These are phyloP conservation scores for Lophochroa leadbeateri DNA, from an alignment of 2,113 vertebrate species.

Conservation along the genomic window DNA sequence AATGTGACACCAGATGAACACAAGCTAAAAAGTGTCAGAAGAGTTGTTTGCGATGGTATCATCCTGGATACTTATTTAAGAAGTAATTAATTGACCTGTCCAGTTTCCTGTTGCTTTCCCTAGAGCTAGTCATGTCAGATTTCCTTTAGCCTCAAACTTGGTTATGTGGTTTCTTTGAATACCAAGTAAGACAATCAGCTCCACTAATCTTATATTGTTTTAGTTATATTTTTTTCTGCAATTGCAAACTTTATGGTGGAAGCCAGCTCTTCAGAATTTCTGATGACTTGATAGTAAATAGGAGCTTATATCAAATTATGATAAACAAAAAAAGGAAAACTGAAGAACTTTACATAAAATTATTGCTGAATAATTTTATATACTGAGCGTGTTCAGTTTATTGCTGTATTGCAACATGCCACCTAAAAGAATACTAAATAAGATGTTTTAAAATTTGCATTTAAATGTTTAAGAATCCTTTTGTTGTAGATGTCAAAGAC, in stretches of 20 bases:
- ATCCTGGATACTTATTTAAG: background rate
- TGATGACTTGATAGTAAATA: background rate
- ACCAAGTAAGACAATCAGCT: background rate
- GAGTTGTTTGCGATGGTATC: background rate
- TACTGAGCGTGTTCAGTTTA: background rate
- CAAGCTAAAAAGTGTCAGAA: background rate
- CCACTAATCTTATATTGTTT: background rate
- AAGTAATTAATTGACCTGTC: background rate
- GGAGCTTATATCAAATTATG: background rate
- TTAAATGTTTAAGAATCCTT: background rate
- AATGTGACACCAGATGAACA: background rate
- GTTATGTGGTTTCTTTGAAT: background rate
- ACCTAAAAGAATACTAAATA: background rate
- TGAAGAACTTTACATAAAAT: background rate
- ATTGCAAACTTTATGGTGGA: background rate
- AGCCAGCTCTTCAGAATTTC: background rate
- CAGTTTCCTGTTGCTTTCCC: background rate
- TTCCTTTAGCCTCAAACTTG: background rate
- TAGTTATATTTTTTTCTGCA: background rate
- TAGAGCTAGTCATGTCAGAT: background rate
- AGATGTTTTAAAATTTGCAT: background rate
- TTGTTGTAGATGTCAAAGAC: background rate
- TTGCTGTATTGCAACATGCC: background rate
- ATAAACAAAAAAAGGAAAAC: background rate
- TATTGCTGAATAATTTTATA: background rate